phyloP scores from a whole-genome alignment of 2,797 vertebrate genomes.

The Notamacropus eugenii region DNA sequence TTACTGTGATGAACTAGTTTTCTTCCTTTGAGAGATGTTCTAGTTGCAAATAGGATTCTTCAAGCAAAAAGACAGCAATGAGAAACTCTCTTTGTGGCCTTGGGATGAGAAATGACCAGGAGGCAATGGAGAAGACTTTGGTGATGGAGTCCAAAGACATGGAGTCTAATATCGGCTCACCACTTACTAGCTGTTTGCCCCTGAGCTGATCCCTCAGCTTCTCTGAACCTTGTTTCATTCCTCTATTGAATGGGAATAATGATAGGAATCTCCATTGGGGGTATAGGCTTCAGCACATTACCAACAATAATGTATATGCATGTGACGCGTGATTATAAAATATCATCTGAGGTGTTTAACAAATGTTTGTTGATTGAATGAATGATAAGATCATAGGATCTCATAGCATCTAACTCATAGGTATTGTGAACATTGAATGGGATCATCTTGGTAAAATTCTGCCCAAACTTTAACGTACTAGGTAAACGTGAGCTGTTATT shows the following conservation, averaged over 20 bases:
- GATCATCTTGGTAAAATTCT: background rate
- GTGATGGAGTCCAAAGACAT: background rate
- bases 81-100: constrained; percentile 58
- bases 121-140: background rate
- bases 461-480: background rate
- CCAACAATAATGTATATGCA: background rate
- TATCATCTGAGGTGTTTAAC: background rate
- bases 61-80: constrained; percentile 74
- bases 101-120: background rate
- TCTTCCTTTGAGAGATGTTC: constrained; percentile 85
- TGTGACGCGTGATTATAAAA: background rate
- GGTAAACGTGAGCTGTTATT: background rate
- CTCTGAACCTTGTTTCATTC: background rate
- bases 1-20: constrained; percentile 86
- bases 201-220: background rate
- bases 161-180: background rate
- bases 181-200: background rate
- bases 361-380: background rate
- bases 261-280: background rate
- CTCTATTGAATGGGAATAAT: background rate
- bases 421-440: background rate
- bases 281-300: background rate
- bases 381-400: background rate
- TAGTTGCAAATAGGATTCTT: constrained; percentile 81
- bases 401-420: background rate